Percentiles rank a stretch among this genome's conserved stretches.
phyloP scores from a whole-genome alignment of 2,797 vertebrate genomes.

The Danio jaintianensis region DNA sequence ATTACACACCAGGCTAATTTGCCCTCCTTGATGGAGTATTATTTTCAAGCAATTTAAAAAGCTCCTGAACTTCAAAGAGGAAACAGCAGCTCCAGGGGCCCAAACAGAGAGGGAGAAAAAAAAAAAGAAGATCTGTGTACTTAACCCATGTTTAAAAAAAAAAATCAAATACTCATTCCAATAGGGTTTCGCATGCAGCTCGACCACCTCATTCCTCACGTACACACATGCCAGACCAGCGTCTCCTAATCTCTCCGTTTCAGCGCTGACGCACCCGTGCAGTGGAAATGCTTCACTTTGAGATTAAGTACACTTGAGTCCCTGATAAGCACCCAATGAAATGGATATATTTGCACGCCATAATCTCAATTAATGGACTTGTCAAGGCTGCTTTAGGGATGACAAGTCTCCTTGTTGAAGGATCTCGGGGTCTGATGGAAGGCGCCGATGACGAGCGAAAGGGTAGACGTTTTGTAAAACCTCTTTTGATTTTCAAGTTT shows the following conservation, averaged over 20 bases:
- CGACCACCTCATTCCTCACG: constrained; percentile 27
- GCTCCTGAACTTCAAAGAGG: constrained; percentile 78
- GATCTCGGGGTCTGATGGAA: constrained; percentile 52
- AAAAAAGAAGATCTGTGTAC: constrained; percentile 26
- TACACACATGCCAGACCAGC: neutral
- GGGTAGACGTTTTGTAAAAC: constrained; percentile 62
- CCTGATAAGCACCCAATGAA: constrained; percentile 48
- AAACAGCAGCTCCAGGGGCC: constrained; percentile 66
- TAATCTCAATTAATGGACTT: constrained; percentile 52
- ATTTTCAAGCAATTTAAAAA: constrained; percentile 80
- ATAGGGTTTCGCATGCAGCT: constrained; percentile 45
- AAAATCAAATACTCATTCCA: constrained; percentile 16
- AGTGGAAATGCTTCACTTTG: constrained; percentile 42
- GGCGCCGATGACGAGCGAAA: constrained; percentile 53
- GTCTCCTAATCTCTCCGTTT: constrained; percentile 57
- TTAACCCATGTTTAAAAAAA: constrained; percentile 30
- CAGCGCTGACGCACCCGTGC: constrained; percentile 26
- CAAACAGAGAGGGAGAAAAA: constrained; percentile 3
- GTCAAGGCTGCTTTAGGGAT: constrained; percentile 32
- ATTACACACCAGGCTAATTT: constrained; percentile 80
- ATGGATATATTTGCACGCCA: constrained; percentile 48
- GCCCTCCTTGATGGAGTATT: constrained; percentile 80
- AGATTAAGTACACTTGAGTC: constrained; percentile 58
- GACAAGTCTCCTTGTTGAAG: constrained; percentile 21
- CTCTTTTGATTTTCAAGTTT: constrained; percentile 20